phyloP scores from a whole-genome alignment of 2,797 vertebrate genomes.

The Cichlasoma orientale region DNA sequence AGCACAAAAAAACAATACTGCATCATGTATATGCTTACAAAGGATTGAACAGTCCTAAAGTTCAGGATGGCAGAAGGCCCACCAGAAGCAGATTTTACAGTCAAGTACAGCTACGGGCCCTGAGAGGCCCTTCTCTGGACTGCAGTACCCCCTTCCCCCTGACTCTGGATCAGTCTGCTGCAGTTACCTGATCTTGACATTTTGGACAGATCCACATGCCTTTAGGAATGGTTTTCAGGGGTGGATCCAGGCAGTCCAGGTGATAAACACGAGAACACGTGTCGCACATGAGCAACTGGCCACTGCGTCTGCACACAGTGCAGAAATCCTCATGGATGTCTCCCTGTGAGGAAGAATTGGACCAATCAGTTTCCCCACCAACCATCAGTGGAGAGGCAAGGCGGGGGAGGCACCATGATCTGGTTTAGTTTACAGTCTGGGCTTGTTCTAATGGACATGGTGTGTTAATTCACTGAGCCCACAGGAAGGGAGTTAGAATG shows the following conservation, averaged over 20 bases:
- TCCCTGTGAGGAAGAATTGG: slow-evolving; percentile 92
- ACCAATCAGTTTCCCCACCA: slow-evolving; percentile 83
- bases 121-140: slow-evolving; percentile 46
- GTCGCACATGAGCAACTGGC: slow-evolving; percentile 99
- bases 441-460: slow-evolving; percentile 58
- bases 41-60: slow-evolving; percentile 79
- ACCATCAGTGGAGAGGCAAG: slow-evolving; percentile 60
- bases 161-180: slow-evolving; percentile 67
- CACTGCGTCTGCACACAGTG: slow-evolving; percentile 99
- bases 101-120: slow-evolving; percentile 43
- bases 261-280: slow-evolving; percentile 99
- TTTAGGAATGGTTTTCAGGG: slow-evolving; percentile 99
- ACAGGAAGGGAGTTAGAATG: slow-evolving; percentile 51
- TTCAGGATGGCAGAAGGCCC: slow-evolving; percentile 46
- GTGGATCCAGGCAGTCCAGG: slow-evolving; percentile 98
- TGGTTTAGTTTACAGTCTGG: slow-evolving; percentile 49
- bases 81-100: slow-evolving; percentile 31
- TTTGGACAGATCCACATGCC: slow-evolving; percentile 99
- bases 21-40: slow-evolving; percentile 81
- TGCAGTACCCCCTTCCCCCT: slow-evolving; percentile 55
- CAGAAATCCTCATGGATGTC: slow-evolving; percentile 99
- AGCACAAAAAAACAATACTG: slow-evolving; percentile 76
- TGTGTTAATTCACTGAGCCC: slow-evolving; percentile 47
- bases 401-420: slow-evolving; percentile 42
- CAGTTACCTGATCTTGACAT: slow-evolving; percentile 99